phyloP scores from a whole-genome alignment of 2,888 invertebrate genomes.

The Malacosoma neustria region DNA sequence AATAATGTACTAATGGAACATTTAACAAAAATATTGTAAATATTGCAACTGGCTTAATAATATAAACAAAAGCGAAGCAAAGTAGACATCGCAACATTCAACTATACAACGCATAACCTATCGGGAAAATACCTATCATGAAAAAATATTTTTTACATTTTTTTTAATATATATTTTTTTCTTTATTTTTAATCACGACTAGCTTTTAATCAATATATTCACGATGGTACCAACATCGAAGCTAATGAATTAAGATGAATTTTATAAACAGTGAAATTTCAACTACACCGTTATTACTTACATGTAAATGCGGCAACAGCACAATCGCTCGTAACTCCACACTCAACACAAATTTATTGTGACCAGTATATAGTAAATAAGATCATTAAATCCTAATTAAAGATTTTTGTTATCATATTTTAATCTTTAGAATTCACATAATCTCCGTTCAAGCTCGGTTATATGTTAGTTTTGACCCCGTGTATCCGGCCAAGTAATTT shows the following conservation, averaged over 20 bases:
- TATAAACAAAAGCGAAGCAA: neutral
- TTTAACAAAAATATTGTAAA: no score
- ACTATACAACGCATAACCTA: neutral
- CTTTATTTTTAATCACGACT: slow-evolving; percentile 5
- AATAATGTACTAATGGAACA: no score
- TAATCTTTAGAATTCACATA: no score
- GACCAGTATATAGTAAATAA: no score
- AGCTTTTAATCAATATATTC: slow-evolving; percentile 3
- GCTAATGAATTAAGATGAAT: neutral
- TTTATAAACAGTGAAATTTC: neutral
- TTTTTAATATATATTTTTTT: slow-evolving; percentile 2
- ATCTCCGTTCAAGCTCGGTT: no score
- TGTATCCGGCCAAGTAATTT: no score
- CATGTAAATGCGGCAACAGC: neutral
- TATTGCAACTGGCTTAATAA: neutral
- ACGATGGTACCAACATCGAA: neutral
- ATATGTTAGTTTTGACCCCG: no score
- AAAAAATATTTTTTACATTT: neutral
- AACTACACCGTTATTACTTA: slow-evolving; percentile 1
- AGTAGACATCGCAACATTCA: slow-evolving; percentile 4
- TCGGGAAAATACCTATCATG: neutral
- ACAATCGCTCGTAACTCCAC: no score
- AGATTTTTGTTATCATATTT: no score
- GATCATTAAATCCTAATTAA: no score
- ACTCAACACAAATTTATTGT: no score